Conservation (phyloP, 1,140 invertebrate species). For the Camponotus floridanus region DNA sequence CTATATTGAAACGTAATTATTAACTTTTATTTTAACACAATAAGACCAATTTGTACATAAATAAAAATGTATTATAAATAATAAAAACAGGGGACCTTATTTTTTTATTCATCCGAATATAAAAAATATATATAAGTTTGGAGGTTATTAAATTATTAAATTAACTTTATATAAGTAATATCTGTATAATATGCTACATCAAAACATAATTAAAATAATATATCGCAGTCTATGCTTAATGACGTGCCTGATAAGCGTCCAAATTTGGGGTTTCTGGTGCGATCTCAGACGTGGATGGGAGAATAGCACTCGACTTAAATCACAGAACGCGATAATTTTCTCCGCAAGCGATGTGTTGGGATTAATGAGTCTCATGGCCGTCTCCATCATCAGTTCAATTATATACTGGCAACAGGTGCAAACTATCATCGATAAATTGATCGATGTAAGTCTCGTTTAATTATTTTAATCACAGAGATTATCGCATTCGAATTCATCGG, state of each 20-base stretch:
- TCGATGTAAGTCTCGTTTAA: constrained; percentile 73
- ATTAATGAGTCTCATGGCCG: constrained; percentile 74
- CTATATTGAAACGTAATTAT: too few species aligned
- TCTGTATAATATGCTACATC: too few species aligned
- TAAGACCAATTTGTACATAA: too few species aligned
- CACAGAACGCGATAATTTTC: constrained; percentile 79
- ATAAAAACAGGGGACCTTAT: not conserved
- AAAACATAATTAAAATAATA: constrained; percentile 21
- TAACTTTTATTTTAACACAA: too few species aligned
- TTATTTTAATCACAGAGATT: not conserved
- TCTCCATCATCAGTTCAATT: constrained; percentile 76
- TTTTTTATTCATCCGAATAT: too few species aligned
- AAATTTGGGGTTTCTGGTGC: constrained; percentile 81
- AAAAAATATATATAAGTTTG: too few species aligned
- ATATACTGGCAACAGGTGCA: constrained; percentile 80
- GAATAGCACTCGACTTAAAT: constrained; percentile 82
- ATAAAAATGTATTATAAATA: too few species aligned
- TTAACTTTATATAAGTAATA: constrained; percentile 1
- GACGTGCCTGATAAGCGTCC: constrained; percentile 65
- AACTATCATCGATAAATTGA: constrained; percentile 76
- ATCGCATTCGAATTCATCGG: not conserved
- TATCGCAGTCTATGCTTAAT: constrained; percentile 71
- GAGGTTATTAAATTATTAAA: not conserved
- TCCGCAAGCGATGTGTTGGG: constrained; percentile 82
- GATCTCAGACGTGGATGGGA: constrained; percentile 83